Evolutionary conservation across 2,113 vertebrate genomes (phyloP).

Genomic region (Hippocampus zosterae): DNA sequence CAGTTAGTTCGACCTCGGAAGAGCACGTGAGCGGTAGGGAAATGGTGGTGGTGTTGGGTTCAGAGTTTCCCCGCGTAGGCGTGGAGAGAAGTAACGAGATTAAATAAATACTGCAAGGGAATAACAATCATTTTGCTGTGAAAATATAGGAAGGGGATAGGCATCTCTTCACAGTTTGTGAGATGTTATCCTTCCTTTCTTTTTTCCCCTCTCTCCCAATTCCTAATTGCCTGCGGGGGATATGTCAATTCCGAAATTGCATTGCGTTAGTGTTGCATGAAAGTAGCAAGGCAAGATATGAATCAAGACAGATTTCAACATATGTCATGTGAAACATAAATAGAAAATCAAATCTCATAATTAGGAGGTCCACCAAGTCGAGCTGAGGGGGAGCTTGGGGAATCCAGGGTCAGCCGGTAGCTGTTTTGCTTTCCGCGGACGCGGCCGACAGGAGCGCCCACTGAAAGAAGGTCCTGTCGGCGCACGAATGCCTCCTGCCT

Average conservation of each 20-base stretch:
- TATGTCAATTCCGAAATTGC: slow-evolving; percentile 51
- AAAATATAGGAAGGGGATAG: slow-evolving; percentile 44
- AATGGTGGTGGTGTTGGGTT: background rate
- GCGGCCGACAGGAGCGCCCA: background rate
- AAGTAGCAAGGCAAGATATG: slow-evolving; percentile 15
- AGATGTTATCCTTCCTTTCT: slow-evolving; percentile 39
- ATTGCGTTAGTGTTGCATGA: slow-evolving; percentile 43
- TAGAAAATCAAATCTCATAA: background rate
- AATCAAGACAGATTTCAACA: background rate
- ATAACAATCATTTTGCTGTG: slow-evolving; percentile 40
- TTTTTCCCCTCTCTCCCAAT: slow-evolving; percentile 7
- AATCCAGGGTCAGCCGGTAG: slow-evolving; percentile 10
- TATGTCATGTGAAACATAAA: background rate
- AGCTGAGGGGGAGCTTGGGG: background rate
- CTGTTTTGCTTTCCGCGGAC: slow-evolving; percentile 38
- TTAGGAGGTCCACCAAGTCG: background rate
- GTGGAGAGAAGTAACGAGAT: slow-evolving; percentile 53
- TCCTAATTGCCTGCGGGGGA: slow-evolving; percentile 38
- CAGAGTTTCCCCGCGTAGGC: slow-evolving; percentile 30
- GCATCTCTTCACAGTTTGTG: slow-evolving; percentile 41
- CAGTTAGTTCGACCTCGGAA: slow-evolving; percentile 55
- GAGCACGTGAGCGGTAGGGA: slow-evolving; percentile 5
- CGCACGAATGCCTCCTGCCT: slow-evolving; percentile 41
- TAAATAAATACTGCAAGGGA: slow-evolving; percentile 38
- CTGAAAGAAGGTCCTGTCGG: slow-evolving; percentile 34